Evolutionary conservation across 2,797 vertebrate genomes (phyloP), one percentile per base, ranked within the genome.

Genomic region (Hylomyscus alleni): DNA sequence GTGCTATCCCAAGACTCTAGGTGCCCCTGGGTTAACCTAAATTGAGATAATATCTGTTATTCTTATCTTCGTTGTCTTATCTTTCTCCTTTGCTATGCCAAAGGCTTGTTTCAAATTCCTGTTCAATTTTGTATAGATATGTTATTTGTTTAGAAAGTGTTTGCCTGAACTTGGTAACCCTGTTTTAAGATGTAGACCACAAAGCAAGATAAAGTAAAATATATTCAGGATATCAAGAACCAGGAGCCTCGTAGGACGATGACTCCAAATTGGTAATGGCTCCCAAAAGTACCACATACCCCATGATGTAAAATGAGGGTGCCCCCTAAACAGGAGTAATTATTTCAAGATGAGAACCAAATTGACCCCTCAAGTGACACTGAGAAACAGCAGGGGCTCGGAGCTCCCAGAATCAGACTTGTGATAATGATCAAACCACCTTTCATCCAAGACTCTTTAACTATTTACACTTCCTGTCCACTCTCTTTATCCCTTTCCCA

Each of bases 221-320:
- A n/a, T 77, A 62, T n/a, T 77, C 20, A 77, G 9, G 58, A 17
- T 50, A 26, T 34, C 29, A 50, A 17, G 31, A 89, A 47, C 31
- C 62, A 1, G 0, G 4, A 26, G 6, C 6, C 4, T 54, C 20
- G 0, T 24, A 40, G 11, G n/a, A 2, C 40, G 1, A 37, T 67
- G n/a, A 40, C 9, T 6, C n/a, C 24, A 67, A 67, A 6, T 20
- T 20, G 1, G 34, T 1, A 65, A 67, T 78, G 4, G 20, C 58
- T 37, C 75, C 34, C 13, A 34, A 6, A 17, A 37, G 44, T 34
- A 50, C 14, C 34, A 65, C 9, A 37, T 67, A 78, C 24, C 31
- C 20, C 24, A 50, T 12, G 34, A 3, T 90, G 34, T 62, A 15
- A 40, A 65, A 52, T 52, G 54, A 77, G 58, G 10, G 5, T 67